Conservation (phyloP, 2,113 vertebrate species). For the Scomber scombrus region DNA sequence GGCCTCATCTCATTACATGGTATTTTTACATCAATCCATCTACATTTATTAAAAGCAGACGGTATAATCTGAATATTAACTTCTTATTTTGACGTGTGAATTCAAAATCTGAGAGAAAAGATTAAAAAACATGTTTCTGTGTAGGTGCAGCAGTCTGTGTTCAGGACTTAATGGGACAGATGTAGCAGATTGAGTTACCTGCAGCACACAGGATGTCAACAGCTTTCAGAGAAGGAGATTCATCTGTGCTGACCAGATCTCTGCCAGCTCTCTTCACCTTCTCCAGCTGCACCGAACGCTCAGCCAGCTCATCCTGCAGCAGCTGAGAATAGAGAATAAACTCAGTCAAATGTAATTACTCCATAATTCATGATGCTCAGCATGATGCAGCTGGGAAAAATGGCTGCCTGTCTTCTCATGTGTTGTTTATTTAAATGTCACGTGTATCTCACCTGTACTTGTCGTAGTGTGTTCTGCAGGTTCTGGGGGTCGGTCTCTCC, state of each 20-base stretch:
- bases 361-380: too few species aligned
- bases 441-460: slow-evolving; percentile 86
- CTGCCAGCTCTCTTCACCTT: slow-evolving; percentile 91
- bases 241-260: slow-evolving; percentile 88
- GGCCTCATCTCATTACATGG: too few species aligned
- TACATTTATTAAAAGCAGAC: too few species aligned
- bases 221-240: slow-evolving; percentile 88
- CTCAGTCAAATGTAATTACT: not conserved
- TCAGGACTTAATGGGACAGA: not conserved
- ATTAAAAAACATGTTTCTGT: too few species aligned
- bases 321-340: slow-evolving; percentile 78
- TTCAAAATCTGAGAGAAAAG: not conserved
- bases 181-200: slow-evolving; percentile 80
- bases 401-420: not conserved
- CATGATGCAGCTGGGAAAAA: not conserved
- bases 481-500: slow-evolving; percentile 88
- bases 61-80: too few species aligned
- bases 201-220: slow-evolving; percentile 86
- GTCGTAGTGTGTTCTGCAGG: slow-evolving; percentile 88
- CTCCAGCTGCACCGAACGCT: slow-evolving; percentile 93
- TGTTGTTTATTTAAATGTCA: not conserved
- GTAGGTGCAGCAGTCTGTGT: not conserved
- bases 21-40: too few species aligned
- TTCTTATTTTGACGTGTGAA: not conserved
- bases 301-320: slow-evolving; percentile 93